Evolutionary conservation across 1,140 invertebrate species (phyloP), one percentile per base, ranked within the genome.

Genomic region (Zaprionus capensis): DNA sequence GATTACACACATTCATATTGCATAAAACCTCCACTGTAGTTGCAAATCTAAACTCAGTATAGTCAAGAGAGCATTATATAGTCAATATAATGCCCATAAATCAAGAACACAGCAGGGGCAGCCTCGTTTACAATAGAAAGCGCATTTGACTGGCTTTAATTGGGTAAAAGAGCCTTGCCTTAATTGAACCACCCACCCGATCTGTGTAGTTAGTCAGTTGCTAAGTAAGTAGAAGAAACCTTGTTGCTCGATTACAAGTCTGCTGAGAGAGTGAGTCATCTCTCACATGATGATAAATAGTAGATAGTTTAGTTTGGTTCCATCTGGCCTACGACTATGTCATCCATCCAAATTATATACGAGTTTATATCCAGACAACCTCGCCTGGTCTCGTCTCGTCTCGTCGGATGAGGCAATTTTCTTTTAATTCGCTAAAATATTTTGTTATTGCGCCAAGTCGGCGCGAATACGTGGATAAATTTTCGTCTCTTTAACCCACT

Each of bases 351-450:
- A 63, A 85, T 82, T 65, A 57, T 63, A 62, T 49, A 38, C 22
- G 26, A 20, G 0, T 12, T 55, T 41, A 44, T 64, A 63, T 58
- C 55, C 63, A 58, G 38, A 58, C 58, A 63, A 38, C 24, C 59
- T 71, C 51, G 58, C 14, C 61, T 34, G 41, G 46, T 69, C 44
- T 51, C 28, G 61, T 26, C 58, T 28, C n/a, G 61, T 81, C 78
- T 88, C 85, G 84, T 88, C 84, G 84, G 84, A 87, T 87, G 84
- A 81, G 69, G 71, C 85, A 88, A 90, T 90, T 76, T 88, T 88
- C 84, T 88, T 88, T 88, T 88, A 88, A 88, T 88, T 88, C 71
- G 84, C 84, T 88, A 79, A 84, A 87, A 90, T 88, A 88, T 80
- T 82, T 78, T 86, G 83, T 87, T 83, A 80, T 83, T 82, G 77